Conservation (phyloP, 1,140 invertebrate species). For the Steinernema feltiae region DNA sequence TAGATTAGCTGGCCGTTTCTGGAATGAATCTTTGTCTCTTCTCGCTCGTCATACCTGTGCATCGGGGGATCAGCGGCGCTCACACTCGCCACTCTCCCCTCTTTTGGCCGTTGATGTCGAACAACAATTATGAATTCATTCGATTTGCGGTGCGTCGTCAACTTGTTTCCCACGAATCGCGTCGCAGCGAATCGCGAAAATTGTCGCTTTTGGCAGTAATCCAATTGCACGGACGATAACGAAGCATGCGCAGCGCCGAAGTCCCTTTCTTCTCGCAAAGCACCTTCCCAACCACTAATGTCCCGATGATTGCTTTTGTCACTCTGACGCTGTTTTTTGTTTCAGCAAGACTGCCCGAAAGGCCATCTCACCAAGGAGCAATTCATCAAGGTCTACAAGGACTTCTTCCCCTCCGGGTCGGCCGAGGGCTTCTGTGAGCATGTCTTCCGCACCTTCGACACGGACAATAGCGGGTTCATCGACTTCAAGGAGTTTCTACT, state of each 20-base stretch:
- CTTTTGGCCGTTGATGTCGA: not conserved
- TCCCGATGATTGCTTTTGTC: slow-evolving; percentile 2
- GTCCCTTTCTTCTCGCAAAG: not conserved
- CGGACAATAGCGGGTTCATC: slow-evolving; percentile 89
- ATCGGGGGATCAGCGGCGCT: not conserved
- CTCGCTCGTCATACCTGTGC: not conserved
- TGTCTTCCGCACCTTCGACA: slow-evolving; percentile 90
- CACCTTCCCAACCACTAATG: not conserved
- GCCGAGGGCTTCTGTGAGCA: slow-evolving; percentile 98
- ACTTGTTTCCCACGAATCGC: slow-evolving; percentile 9
- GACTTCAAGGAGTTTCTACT: slow-evolving; percentile 88
- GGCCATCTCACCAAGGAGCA: slow-evolving; percentile 91
- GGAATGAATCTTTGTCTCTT: not conserved
- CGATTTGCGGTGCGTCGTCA: slow-evolving; percentile 7
- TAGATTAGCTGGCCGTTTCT: not conserved
- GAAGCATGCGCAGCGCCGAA: not conserved
- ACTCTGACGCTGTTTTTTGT: slow-evolving; percentile 17
- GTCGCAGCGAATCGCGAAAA: not conserved
- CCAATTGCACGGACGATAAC: not conserved
- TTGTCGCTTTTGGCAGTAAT: not conserved
- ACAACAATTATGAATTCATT: slow-evolving; percentile 20
- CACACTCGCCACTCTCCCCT: not conserved
- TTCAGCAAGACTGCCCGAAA: slow-evolving; percentile 98
- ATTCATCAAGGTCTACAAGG: slow-evolving; percentile 91
- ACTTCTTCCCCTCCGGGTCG: slow-evolving; percentile 77